Conservation (phyloP, 2,888 invertebrate genomes). For the Eristalis arbustorum region DNA sequence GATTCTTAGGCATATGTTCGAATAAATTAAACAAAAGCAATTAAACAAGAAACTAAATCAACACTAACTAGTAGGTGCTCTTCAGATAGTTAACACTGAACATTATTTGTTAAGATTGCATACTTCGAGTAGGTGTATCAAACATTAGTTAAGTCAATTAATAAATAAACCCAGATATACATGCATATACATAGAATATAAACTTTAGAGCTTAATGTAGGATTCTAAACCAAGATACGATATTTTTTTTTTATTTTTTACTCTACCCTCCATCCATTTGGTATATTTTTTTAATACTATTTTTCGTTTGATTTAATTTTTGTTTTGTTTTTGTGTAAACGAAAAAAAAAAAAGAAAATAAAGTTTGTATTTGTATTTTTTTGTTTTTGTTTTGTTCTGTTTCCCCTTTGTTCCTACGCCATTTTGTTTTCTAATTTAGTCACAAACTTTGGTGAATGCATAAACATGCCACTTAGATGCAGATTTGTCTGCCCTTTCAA, state of each 20-base stretch:
- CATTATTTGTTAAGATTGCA: slow-evolving; percentile 73
- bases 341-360: slow-evolving; percentile 17
- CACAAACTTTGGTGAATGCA: slow-evolving; percentile 19
- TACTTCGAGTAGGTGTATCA: slow-evolving; percentile 9
- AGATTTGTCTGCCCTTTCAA: not conserved
- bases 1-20: slow-evolving; percentile 9
- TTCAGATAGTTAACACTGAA: slow-evolving; percentile 73
- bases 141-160: slow-evolving; percentile 56
- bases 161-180: slow-evolving; percentile 9
- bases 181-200: not conserved
- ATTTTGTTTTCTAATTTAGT: slow-evolving; percentile 36
- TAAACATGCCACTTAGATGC: slow-evolving; percentile 42
- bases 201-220: slow-evolving; percentile 19
- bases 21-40: slow-evolving; percentile 30
- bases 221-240: slow-evolving; percentile 6
- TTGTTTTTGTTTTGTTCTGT: slow-evolving; percentile 17
- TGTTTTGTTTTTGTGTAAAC: slow-evolving; percentile 30
- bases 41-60: slow-evolving; percentile 14
- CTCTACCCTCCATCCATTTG: slow-evolving; percentile 14
- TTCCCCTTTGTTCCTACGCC: not conserved
- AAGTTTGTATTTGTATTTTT: slow-evolving; percentile 33
- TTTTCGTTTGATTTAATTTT: slow-evolving; percentile 16
- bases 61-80: slow-evolving; percentile 57
- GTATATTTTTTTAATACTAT: slow-evolving; percentile 3
- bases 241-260: not conserved